phyloP scores from a whole-genome alignment of 2,888 invertebrate species.

The Agriopis leucophaearia region DNA sequence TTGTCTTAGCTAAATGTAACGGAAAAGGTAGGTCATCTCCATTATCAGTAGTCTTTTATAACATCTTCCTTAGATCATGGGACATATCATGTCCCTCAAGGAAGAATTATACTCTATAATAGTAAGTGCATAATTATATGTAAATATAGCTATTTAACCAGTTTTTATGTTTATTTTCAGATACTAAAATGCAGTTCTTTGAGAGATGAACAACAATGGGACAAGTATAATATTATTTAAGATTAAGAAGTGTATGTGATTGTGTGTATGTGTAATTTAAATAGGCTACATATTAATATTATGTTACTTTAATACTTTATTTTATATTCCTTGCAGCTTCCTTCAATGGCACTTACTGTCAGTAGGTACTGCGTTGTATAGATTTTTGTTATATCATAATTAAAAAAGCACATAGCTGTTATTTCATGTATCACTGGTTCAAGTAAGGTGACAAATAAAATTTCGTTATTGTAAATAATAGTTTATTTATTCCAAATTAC shows the following conservation, averaged over 20 bases:
- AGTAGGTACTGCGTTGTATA: constrained; percentile 16
- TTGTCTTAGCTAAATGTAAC: too few relatives aligned
- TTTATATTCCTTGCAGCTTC: constrained; percentile 28
- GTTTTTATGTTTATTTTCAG: constrained; percentile 39
- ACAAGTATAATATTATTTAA: constrained; percentile 39
- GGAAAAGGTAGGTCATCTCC: too few relatives aligned
- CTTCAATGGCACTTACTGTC: constrained; percentile 2
- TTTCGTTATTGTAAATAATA: background rate
- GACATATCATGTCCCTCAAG: too few relatives aligned
- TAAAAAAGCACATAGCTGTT: constrained; percentile 16
- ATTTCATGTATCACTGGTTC: constrained; percentile 16
- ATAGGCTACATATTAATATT: constrained; percentile 15
- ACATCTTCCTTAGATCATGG: too few relatives aligned
- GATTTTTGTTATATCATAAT: constrained; percentile 21
- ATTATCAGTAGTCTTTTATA: too few relatives aligned
- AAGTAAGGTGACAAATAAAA: constrained; percentile 20
- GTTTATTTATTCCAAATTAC: too few relatives aligned
- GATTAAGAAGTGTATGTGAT: constrained; percentile 42
- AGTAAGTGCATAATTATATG: too few relatives aligned
- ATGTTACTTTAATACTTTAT: constrained; percentile 8
- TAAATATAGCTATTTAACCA: constrained; percentile 9
- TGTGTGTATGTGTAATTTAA: constrained; percentile 27
- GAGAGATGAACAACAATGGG: constrained; percentile 45
- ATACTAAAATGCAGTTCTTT: constrained; percentile 37
- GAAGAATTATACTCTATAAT: too few relatives aligned